Percentiles rank a stretch among this genome's conserved stretches.
Evolutionary conservation across 2,888 invertebrate species (phyloP).

Genomic region (Hartigia nigra): DNA sequence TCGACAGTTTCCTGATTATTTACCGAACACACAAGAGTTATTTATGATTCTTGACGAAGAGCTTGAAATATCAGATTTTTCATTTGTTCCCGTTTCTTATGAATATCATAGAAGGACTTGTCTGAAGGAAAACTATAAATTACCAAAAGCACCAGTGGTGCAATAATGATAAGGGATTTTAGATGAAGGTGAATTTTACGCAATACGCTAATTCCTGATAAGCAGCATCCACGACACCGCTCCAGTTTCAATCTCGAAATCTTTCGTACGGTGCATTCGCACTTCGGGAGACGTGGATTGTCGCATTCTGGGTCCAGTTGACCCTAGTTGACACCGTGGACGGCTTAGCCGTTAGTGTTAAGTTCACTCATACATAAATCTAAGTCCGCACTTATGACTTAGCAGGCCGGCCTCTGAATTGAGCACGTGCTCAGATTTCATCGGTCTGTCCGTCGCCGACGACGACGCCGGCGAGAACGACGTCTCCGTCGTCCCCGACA

Average conservation of each 20-base stretch:
- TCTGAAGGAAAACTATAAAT: background rate
- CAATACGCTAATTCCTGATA: background rate
- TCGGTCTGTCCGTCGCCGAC: slow-evolving; percentile 33
- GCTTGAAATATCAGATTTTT: background rate
- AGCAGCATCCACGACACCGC: slow-evolving; percentile 10
- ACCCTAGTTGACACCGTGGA: slow-evolving; percentile 64
- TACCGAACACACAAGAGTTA: background rate
- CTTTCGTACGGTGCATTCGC: slow-evolving; percentile 48
- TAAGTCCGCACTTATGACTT: slow-evolving; percentile 60
- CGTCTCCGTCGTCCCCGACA: background rate
- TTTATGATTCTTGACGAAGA: background rate
- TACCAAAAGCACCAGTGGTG: background rate
- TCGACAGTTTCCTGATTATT: background rate
- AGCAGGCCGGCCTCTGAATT: slow-evolving; percentile 53
- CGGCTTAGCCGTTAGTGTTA: slow-evolving; percentile 65
- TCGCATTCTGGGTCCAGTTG: slow-evolving; percentile 66
- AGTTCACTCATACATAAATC: slow-evolving; percentile 64
- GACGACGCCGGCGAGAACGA: too few relatives aligned
- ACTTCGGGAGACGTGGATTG: slow-evolving; percentile 53
- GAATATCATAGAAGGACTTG: background rate
- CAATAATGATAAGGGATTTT: too few relatives aligned
- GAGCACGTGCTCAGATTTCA: slow-evolving; percentile 66
- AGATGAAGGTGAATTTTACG: background rate
- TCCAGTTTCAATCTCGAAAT: slow-evolving; percentile 38
- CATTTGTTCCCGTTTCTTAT: background rate